Base-by-base conservation (phyloP, 2,888 invertebrate genomes). In the Drosophila borealis region DNA sequence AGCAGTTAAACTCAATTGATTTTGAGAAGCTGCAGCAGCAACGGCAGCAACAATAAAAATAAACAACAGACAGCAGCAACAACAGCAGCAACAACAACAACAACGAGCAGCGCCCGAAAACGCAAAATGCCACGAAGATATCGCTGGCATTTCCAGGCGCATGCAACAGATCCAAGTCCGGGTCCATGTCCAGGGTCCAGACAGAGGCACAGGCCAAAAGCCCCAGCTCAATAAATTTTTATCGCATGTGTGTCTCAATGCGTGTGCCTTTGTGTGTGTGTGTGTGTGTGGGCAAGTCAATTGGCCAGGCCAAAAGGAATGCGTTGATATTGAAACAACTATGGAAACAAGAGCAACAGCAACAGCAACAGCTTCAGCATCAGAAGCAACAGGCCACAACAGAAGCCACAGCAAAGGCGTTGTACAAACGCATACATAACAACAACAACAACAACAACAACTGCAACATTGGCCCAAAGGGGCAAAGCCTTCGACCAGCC, bases 1-100 rank as follows among this genome's bases (percentile, higher is more conserved):
- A 83, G 83, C 83, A 83, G 87, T 83, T 83, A 83, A 87, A 83
- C 87, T 87, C 87, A 83, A 83, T 83, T 83, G 83, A 83, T 83
- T 83, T 87, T 71, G 80, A 82, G 83, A 74, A 70, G 81, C 81
- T 67, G 45, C 72, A 70, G 45, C 80, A 74, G 37, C 69, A 62
- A 19, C 66, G 53, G 25, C 67, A 68, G 41, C 64, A 86, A 83
- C 79, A 83, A 83, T 81, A 83, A 83, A 86, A 83, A 86, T 81
- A 86, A 83, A 86, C 81, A 79, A 86, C 76, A 59, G 68, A 59
- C 67, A 75, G n/a, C 64, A 63, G 36, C 39, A 6, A 17, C 70
- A 68, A 48, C 80, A 70, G 41, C 54, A 41, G n/a, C 64, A 64
- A 17, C 68, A 54, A 25, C 71, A 60, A 46, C 78, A 67, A 59